Base-by-base conservation (phyloP, 92 coral and sea anemone genomes). In the Anthopleura xanthogrammica region DNA sequence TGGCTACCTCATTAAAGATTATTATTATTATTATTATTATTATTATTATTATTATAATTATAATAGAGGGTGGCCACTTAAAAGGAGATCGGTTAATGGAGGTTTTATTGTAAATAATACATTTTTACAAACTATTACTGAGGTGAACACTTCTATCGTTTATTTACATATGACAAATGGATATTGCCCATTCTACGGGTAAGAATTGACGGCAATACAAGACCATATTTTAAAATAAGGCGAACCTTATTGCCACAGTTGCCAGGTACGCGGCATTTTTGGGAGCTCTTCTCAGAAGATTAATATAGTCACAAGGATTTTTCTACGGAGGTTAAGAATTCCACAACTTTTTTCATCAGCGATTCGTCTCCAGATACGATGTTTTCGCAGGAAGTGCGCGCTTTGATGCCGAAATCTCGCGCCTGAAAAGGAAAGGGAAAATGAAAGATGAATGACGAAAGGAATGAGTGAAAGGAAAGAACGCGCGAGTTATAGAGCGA, bases 311-410 rank as follows among this genome's bases (percentile, higher is more conserved):
- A 90, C 75, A 81, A 12, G 10, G 87, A 72, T 74, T 88, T 86
- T 12, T 94, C 97, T 41, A 94, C 97, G 8, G 98, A 94, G 41
- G 80, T 78, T 56, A 86, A 55, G 77, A 94, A 92, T 55, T 90
- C 95, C 55, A 82, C 90, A 5, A 94, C 82, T 12, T 87, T 89
- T 70, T 74, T 90, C 89, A 86, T 88, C 46, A 87, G 84, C 43
- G 76, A 92, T 4, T 90, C 94, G 84, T 95, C 98, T 75, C 95
- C 92, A 14, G 98, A 91, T 56, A 91, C 98, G 39, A 92, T 75
- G 42, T 87, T 94, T 79, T 95, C 98, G 43, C 95, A 95, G 4
- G 98, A 91, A 13, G 90, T 90, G n/a, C 91, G 89, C 29, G 98
- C 94, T 79, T 93, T 95, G 83, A 83, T 52, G 41, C 95, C 95